A percentile compares a stretch with the other conserved stretches of the same genome.
These are phyloP conservation scores for Etheostoma cragini DNA, from an alignment of 2,113 vertebrate species.

Conservation along the genomic window DNA sequence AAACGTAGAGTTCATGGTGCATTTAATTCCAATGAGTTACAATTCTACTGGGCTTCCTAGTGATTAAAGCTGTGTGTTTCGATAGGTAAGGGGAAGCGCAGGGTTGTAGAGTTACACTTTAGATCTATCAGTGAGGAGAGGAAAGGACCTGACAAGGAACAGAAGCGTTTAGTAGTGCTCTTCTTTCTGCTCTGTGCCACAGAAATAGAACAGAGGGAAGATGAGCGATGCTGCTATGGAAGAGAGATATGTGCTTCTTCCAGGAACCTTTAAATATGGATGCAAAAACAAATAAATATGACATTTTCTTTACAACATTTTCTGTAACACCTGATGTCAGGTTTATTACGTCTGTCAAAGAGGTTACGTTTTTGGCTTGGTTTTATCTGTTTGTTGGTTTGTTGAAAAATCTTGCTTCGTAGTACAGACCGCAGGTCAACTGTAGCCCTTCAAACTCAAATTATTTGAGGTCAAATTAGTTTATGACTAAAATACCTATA, in stretches of 20 bases:
- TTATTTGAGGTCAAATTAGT: no score
- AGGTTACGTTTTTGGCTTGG: no score
- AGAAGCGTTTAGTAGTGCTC: conserved; percentile 57
- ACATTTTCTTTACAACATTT: no score
- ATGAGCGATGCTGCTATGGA: neutral
- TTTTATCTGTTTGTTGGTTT: no score
- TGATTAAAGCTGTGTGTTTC: conserved; percentile 35
- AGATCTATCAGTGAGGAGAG: conserved; percentile 37
- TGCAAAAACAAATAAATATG: no score
- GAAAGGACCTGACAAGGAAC: conserved; percentile 28
- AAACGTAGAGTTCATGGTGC: conserved; percentile 25
- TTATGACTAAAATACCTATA: neutral
- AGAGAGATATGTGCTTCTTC: neutral
- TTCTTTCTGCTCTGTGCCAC: conserved; percentile 38
- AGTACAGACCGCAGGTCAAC: no score
- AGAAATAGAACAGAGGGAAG: conserved; percentile 38
- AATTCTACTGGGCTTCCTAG: neutral
- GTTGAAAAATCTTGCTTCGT: no score
- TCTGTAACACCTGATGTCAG: no score
- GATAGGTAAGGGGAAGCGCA: neutral
- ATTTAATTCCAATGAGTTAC: conserved; percentile 23
- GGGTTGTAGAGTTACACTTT: conserved; percentile 33
- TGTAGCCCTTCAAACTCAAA: no score
- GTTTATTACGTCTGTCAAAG: no score
- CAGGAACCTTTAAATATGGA: neutral